A percentile compares a stretch with the other conserved stretches of the same genome.
Conservation (phyloP, 2,113 vertebrate species). For the Rhadina sibilatrix region DNA sequence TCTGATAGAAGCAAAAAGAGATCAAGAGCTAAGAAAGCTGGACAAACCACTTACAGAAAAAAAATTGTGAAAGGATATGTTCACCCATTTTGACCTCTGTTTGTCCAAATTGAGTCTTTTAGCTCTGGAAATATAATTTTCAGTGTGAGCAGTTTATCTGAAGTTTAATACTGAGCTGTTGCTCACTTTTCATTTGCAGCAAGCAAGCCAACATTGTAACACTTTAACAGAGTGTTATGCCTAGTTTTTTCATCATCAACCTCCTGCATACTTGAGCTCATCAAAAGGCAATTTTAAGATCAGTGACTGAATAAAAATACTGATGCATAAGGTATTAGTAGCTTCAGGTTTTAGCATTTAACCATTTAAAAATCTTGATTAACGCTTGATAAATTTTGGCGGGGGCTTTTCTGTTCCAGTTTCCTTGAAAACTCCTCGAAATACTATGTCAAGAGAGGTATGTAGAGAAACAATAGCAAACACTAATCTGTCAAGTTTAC, state of each 20-base stretch:
- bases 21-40: not conserved
- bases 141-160: not conserved
- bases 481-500: not conserved
- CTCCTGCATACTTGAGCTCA: not conserved
- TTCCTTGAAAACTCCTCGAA: not conserved
- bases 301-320: not conserved
- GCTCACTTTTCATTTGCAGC: not conserved
- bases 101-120: not conserved
- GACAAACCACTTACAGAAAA: not conserved
- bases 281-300: not conserved
- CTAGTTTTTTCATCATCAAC: not conserved
- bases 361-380: not conserved
- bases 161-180: not conserved
- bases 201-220: not conserved
- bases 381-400: not conserved
- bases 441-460: not conserved
- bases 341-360: not conserved
- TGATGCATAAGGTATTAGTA: not conserved
- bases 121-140: not conserved
- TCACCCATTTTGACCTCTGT: not conserved
- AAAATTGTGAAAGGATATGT: not conserved
- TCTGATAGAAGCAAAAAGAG: not conserved
- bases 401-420: not conserved
- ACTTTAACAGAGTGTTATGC: not conserved
- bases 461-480: not conserved